Conservation (phyloP, 2,113 vertebrate genomes). For the Callithrix jacchus region DNA sequence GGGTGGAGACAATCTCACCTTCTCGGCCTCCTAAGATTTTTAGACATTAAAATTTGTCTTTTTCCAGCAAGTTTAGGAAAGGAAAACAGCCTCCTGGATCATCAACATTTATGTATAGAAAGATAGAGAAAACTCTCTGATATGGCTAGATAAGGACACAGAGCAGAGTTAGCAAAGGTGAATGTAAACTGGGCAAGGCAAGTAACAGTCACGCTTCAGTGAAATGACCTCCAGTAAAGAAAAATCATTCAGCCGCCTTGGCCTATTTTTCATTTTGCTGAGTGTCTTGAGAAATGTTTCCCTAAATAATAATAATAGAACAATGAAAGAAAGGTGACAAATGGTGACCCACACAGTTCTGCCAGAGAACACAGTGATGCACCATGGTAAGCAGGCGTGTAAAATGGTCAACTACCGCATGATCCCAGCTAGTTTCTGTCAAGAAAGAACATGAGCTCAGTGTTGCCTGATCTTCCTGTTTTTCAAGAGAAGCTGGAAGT, state of each 20-base stretch:
- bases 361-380: not conserved
- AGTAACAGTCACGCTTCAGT: not conserved
- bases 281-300: not conserved
- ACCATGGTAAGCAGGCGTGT: rapidly evolving
- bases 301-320: not conserved
- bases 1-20: not conserved
- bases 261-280: not conserved
- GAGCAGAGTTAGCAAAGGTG: not conserved
- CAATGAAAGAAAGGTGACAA: not conserved
- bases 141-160: not conserved
- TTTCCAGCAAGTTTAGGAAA: not conserved
- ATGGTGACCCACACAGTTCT: not conserved
- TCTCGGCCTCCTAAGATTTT: not conserved
- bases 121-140: not conserved
- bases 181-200: not conserved
- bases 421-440: not conserved
- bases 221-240: not conserved
- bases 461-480: not conserved
- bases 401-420: rapidly evolving
- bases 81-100: not conserved
- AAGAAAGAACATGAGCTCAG: not conserved
- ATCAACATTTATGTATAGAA: not conserved
- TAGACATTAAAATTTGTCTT: not conserved
- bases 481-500: conserved; percentile 48
- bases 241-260: not conserved